Percentiles rank a stretch among this genome's conserved stretches.
These are phyloP conservation scores for Sebastiscus tertius DNA, from an alignment of 2,797 vertebrate genomes.

Conservation along the genomic window DNA sequence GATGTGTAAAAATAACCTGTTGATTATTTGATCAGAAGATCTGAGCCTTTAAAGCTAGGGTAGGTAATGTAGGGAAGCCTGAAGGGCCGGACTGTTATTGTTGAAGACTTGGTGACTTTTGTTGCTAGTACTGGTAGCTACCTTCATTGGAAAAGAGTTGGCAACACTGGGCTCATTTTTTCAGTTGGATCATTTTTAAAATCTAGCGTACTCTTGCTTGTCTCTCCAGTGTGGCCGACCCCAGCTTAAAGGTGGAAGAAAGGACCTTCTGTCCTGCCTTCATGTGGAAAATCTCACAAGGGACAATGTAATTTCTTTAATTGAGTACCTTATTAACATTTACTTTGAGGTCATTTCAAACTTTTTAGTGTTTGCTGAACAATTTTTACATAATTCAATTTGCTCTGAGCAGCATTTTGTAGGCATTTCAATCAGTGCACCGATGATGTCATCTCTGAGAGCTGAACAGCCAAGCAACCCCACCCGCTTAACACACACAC, in stretches of 20 bases:
- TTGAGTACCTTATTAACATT: background rate
- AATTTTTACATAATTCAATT: background rate
- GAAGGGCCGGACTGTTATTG: no score
- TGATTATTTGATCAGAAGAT: no score
- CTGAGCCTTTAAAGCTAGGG: no score
- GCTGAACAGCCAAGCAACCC: slow-evolving; percentile 17
- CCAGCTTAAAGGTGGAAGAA: background rate
- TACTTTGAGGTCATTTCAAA: background rate
- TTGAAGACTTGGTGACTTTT: no score
- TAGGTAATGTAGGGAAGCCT: no score
- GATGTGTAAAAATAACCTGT: no score
- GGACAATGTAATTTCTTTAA: background rate
- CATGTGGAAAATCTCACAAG: no score
- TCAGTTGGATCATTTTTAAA: background rate
- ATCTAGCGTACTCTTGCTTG: no score
- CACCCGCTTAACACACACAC: slow-evolving; percentile 1
- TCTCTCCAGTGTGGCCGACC: no score
- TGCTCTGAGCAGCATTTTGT: background rate
- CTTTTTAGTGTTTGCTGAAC: background rate
- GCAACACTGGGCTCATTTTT: background rate
- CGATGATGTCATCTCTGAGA: slow-evolving; percentile 39
- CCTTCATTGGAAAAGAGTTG: background rate
- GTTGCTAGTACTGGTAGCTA: background rate
- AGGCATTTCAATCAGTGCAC: slow-evolving; percentile 13
- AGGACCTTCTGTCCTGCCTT: background rate